Conservation (phyloP, 2,113 vertebrate genomes). For the Fukomys damarensis region DNA sequence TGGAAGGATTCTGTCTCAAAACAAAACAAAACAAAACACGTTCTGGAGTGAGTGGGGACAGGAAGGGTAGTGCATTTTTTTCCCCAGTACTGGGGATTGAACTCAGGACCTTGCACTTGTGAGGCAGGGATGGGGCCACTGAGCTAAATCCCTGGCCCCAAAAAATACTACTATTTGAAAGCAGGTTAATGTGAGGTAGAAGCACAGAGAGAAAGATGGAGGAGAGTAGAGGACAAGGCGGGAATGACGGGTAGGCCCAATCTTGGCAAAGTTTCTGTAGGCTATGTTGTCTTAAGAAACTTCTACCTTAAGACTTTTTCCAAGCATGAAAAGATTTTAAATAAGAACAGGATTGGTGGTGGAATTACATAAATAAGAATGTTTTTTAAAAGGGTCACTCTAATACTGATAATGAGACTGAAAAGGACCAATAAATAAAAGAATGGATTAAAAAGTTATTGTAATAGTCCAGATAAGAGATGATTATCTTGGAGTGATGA, state of each 20-base stretch:
- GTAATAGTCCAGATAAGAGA: not conserved
- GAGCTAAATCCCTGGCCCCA: no score
- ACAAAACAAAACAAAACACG: not conserved
- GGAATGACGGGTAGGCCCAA: not conserved
- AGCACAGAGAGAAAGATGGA: not conserved
- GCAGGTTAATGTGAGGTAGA: not conserved
- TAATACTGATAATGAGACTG: not conserved
- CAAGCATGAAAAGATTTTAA: conserved; percentile 7
- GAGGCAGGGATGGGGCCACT: no score
- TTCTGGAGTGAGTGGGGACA: not conserved
- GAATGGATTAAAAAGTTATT: not conserved
- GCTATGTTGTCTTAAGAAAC: not conserved
- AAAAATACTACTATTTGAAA: not conserved
- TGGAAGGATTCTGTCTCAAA: not conserved
- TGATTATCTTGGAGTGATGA: not conserved
- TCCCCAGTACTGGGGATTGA: no score
- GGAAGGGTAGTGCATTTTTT: no score
- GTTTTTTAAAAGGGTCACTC: not conserved
- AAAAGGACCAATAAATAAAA: not conserved
- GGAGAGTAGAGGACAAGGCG: not conserved
- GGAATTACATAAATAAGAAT: not conserved
- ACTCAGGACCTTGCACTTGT: no score
- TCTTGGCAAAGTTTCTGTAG: not conserved
- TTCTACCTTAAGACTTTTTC: not conserved
- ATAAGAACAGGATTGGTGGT: not conserved